A percentile compares a stretch with the other conserved stretches of the same genome.
Evolutionary conservation across 2,888 invertebrate species (phyloP).

Genomic region (Lithodes maja): DNA sequence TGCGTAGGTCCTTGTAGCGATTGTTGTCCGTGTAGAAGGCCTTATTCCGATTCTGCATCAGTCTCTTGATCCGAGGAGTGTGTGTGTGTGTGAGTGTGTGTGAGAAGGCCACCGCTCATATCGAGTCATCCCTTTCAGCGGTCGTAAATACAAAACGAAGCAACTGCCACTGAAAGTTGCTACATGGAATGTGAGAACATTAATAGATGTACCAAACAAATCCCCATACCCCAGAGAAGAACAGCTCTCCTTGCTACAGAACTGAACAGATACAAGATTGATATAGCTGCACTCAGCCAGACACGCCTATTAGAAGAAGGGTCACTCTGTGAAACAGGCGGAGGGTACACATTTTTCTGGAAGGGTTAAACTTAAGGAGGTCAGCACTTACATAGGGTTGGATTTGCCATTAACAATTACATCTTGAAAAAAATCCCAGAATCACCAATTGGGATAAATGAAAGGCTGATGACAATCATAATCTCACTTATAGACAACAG

Average conservation of each 20-base stretch:
- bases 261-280: neutral
- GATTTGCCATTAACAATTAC: neutral
- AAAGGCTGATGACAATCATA: neutral
- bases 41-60: no score
- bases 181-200: neutral
- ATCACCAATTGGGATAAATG: neutral
- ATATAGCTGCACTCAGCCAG: constrained; percentile 10
- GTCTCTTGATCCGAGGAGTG: no score
- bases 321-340: neutral
- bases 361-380: neutral
- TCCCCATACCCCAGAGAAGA: neutral
- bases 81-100: no score
- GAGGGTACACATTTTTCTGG: neutral
- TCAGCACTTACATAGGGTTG: neutral
- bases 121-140: neutral
- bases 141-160: neutral
- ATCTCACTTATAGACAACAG: neutral
- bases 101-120: neutral
- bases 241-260: constrained; percentile 4
- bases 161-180: neutral
- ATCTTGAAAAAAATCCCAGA: constrained; percentile 6
- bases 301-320: neutral
- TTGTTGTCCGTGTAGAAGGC: no score
- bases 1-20: no score
- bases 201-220: neutral